Evolutionary conservation across 2,888 invertebrate genomes (phyloP), one percentile per base, ranked within the genome.

Genomic region (Eulithis prunata): DNA sequence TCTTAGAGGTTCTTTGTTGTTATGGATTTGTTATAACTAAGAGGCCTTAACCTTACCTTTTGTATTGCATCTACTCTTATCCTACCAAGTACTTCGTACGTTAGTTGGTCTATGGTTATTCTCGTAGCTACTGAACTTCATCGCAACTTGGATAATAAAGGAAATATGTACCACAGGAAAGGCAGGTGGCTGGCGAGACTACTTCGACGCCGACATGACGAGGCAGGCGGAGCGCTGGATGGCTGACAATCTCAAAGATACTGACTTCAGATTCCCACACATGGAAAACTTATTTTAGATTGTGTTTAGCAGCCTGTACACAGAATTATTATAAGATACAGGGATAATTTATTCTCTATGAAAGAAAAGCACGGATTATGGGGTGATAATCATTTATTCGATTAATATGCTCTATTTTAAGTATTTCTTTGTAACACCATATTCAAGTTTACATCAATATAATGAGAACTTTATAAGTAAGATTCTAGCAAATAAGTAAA

Each of bases 141-240:
- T 21, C 2, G 21, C 21, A 21, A 21, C 21, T 21, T 21, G 21
- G 21, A 1, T 21, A 21, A 21, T 32, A 32, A 32, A 4, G 32
- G 4, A 32, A 10, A 2, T 41, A 41, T 10, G 0, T 41, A 14
- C 71, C 63, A 2, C 78, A 88, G 97, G 97, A 41, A 93, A 94
- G 77, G 93, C 88, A 1, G 94, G 96, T 2, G 95, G 95, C 6
- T 97, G 97, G 96, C 94, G 94, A 57, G 94, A 95, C 57, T 94
- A 96, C 78, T 96, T 97, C 78, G 95, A 95, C 55, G 93, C 94
- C 5, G 95, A 96, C 73, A 94, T 97, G 80, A 93, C 94, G 56
- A 82, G 86, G 55, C 91, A 94, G 74, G 96, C 96, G 3, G 95
- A 97, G 68, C 82, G 91, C 62, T 97, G 96, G 97, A 96, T 96